Evolutionary conservation across 2,113 vertebrate genomes (phyloP), one percentile per base, ranked within the genome.

Genomic region (Sterrhoptilus dennistouni): DNA sequence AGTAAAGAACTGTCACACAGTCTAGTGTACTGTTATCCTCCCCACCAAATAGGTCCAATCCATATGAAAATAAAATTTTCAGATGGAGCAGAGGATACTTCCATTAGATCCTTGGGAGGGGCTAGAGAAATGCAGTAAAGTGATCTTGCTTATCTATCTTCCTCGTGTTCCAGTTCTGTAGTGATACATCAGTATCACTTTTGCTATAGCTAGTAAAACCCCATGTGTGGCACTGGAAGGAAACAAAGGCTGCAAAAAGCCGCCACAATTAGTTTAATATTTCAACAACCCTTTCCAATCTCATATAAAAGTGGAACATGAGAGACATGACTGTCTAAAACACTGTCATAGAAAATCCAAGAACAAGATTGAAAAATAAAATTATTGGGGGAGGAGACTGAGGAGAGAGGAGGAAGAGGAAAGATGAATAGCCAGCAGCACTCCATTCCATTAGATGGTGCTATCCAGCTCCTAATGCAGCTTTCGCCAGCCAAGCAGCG

Each of bases 391-490:
- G 59, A 87, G 70, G 27, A 49, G 29, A 59, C 12, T 24, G 45
- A 44, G 36, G 17, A 57, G 38, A 86, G 40, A 72, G 64, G 81
- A 83, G 82, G 89, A 83, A 38, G 27, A 63, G 22, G 70, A n/a
- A 29, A 69, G 75, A 76, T 27, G 49, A 87, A 64, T 4, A 82
- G 78, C 35, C 61, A 65, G 53, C 3, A 14, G 96, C 77, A 70
- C 78, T 66, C 59, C 31, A 1, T 71, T 59, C 88, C 66, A 20
- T 83, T 95, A 97, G 96, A 93, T 96, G 94, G 90, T 93, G 92
- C 74, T 95, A 71, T 61, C 57, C 96, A 96, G 92, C 77, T 77
- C 95, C 69, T 90, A 93, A 89, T 90, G 84, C 76, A 70, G 35
- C 47, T 38, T 79, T 28, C 29, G 36, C 42, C 80, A 86, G 86